Conservation (phyloP, 2,888 invertebrate genomes). For the Alsophila aescularia region DNA sequence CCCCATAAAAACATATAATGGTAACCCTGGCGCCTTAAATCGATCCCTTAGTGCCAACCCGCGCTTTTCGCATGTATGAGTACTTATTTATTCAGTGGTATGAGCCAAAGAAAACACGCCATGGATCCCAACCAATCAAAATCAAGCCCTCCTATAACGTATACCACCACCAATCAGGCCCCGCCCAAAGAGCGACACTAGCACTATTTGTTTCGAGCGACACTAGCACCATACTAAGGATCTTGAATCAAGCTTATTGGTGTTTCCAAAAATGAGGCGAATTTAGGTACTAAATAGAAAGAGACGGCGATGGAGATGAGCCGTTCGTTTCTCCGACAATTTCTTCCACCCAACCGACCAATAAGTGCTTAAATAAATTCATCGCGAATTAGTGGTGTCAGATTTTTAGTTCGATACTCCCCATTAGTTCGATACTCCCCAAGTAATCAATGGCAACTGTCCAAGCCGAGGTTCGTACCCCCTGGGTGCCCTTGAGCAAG, state of each 20-base stretch:
- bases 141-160: conserved; percentile 51
- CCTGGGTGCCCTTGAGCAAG: too few relatives aligned
- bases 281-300: conserved; percentile 68
- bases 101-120: conserved; percentile 75
- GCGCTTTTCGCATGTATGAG: conserved; percentile 70
- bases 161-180: conserved; percentile 60
- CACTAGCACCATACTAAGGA: too few relatives aligned
- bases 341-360: conserved; percentile 84
- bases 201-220: conserved; percentile 68
- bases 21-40: conserved; percentile 77
- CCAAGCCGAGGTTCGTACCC: too few relatives aligned
- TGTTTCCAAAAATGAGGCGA: conserved; percentile 75
- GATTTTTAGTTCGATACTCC: too few relatives aligned
- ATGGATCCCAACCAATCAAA: conserved; percentile 61
- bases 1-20: conserved; percentile 83
- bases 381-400: conserved; percentile 84
- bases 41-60: conserved; percentile 79
- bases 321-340: conserved; percentile 83
- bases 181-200: conserved; percentile 59
- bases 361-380: conserved; percentile 85
- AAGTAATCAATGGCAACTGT: too few relatives aligned
- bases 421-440: too few relatives aligned
- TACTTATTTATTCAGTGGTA: too few relatives aligned
- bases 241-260: too few relatives aligned
- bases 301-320: conserved; percentile 70